Evolutionary conservation across 1,140 invertebrate genomes (phyloP).

Genomic region (Aphelenchoides fujianensis): DNA sequence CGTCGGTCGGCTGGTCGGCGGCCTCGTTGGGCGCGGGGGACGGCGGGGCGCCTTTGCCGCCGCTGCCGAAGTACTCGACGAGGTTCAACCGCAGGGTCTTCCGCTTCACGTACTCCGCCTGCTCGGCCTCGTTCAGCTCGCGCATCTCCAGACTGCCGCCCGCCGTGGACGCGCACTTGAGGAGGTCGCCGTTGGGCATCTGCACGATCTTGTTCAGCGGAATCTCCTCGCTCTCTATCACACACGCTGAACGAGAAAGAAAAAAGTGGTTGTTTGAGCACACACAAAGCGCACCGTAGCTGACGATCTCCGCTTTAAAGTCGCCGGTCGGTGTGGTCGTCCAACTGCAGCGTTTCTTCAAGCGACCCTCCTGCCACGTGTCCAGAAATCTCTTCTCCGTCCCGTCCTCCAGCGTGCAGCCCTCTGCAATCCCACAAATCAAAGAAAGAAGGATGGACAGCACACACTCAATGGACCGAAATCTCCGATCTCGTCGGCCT

Average conservation of each 20-base stretch:
- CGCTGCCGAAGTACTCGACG: conserved; percentile 9
- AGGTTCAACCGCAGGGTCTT: conserved; percentile 17
- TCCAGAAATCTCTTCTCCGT: conserved; percentile 15
- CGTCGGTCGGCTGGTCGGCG: background rate
- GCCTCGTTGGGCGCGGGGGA: background rate
- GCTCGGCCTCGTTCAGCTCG: background rate
- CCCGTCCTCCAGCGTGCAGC: background rate
- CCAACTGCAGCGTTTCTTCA: conserved; percentile 13
- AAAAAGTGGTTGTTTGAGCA: conserved; percentile 5
- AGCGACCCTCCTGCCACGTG: conserved; percentile 8
- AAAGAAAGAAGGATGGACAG: background rate
- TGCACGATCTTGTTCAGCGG: conserved; percentile 22
- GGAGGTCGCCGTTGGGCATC: background rate
- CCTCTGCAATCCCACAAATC: background rate
- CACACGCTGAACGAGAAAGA: conserved; percentile 5
- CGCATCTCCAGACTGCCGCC: background rate
- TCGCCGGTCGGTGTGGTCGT: background rate
- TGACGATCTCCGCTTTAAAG: background rate
- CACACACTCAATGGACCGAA: conserved; percentile 20
- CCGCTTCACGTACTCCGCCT: background rate
- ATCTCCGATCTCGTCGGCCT: conserved; percentile 34
- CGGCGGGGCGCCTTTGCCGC: background rate
- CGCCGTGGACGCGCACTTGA: background rate
- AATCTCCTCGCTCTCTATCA: conserved; percentile 9
- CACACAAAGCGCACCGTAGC: conserved; percentile 11